Evolutionary conservation across 2,888 invertebrate species (phyloP).

Genomic region (Ectemnius continuus): DNA sequence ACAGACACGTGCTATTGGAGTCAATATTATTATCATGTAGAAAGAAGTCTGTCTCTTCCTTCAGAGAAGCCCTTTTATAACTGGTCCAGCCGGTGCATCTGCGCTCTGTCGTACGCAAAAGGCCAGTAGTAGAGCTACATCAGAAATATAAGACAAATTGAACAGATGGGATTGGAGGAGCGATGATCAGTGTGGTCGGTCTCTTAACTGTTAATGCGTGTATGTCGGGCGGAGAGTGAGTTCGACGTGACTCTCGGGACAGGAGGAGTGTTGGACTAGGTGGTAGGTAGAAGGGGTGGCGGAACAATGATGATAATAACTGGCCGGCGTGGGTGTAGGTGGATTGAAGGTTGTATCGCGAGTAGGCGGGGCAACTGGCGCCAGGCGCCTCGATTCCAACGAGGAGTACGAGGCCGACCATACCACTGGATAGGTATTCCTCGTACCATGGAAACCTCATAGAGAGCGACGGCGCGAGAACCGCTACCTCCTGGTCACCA

Average conservation of each 20-base stretch:
- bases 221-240: slow-evolving; percentile 18
- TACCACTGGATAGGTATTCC: slow-evolving; percentile 69
- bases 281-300: slow-evolving; percentile 16
- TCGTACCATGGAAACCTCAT: slow-evolving; percentile 60
- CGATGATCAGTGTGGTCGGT: no score
- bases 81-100: no score
- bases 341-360: slow-evolving; percentile 66
- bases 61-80: no score
- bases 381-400: slow-evolving; percentile 65
- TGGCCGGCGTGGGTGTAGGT: slow-evolving; percentile 51
- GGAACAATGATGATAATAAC: slow-evolving; percentile 64
- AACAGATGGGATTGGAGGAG: no score
- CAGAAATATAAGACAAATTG: no score
- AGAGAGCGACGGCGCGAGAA: slow-evolving; percentile 67
- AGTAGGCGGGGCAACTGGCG: slow-evolving; percentile 69
- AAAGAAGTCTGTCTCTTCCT: no score
- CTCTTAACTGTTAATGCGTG: neutral
- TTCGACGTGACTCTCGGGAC: slow-evolving; percentile 38
- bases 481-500: slow-evolving; percentile 50
- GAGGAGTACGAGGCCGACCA: slow-evolving; percentile 67
- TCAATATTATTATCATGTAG: no score
- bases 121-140: no score
- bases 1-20: no score
- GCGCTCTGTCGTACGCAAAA: no score
- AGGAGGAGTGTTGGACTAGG: slow-evolving; percentile 26